Percentiles rank a stretch among this genome's conserved stretches.
These are phyloP conservation scores for Cenopis cana DNA, from an alignment of 2,888 invertebrate species.

Conservation along the genomic window DNA sequence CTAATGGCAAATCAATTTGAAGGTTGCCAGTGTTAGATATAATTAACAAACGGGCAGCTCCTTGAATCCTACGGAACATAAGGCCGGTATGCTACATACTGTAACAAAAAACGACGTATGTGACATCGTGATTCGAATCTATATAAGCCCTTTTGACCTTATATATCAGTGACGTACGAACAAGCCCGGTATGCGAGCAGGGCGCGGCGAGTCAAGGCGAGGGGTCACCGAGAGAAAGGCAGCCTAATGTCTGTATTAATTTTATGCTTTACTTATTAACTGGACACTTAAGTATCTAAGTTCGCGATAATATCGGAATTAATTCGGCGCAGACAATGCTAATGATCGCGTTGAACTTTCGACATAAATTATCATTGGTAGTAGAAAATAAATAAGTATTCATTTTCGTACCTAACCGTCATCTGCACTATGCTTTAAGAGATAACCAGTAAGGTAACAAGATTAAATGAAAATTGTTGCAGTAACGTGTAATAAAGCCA, in stretches of 20 bases:
- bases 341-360: constrained; percentile 7
- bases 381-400: too few relatives aligned
- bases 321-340: constrained; percentile 6
- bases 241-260: constrained; percentile 72
- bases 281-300: constrained; percentile 41
- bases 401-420: too few relatives aligned
- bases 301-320: constrained; percentile 21
- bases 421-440: not conserved
- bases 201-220: constrained; percentile 83
- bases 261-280: constrained; percentile 56
- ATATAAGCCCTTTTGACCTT: constrained; percentile 26
- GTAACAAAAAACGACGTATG: constrained; percentile 13
- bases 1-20: constrained; percentile 33
- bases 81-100: constrained; percentile 30
- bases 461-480: not conserved
- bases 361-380: constrained; percentile 1
- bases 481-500: not conserved
- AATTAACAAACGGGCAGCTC: constrained; percentile 37
- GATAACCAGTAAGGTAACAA: not conserved
- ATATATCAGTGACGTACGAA: constrained; percentile 66
- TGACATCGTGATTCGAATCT: constrained; percentile 9
- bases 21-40: constrained; percentile 34
- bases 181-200: constrained; percentile 65
- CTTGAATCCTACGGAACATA: constrained; percentile 44
- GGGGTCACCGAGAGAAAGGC: constrained; percentile 81